Evolutionary conservation across 2,888 invertebrate species (phyloP).

Genomic region (Eucera pruinosa): DNA sequence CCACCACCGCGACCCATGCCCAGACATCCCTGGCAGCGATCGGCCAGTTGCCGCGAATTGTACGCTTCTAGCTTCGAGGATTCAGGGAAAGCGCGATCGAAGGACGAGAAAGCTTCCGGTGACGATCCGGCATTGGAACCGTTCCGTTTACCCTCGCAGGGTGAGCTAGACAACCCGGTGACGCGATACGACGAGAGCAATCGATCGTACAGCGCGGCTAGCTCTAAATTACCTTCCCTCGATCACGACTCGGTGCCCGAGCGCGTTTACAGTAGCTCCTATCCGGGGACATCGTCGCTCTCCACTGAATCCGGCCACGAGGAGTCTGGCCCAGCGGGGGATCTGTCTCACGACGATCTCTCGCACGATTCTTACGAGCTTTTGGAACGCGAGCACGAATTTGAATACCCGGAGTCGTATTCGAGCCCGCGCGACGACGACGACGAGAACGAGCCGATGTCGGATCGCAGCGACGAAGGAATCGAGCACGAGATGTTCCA

Average conservation of each 20-base stretch:
- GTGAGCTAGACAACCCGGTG: constrained; percentile 88
- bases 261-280: constrained; percentile 94
- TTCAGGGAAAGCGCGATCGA: constrained; percentile 88
- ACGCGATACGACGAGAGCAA: constrained; percentile 90
- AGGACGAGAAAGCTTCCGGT: constrained; percentile 70
- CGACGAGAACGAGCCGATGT: constrained; percentile 73
- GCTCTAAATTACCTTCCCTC: constrained; percentile 87
- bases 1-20: constrained; percentile 83
- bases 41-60: constrained; percentile 93
- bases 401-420: constrained; percentile 82
- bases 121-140: constrained; percentile 64
- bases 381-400: constrained; percentile 88
- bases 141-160: constrained; percentile 82
- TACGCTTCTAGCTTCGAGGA: constrained; percentile 91
- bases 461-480: constrained; percentile 82
- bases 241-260: constrained; percentile 89
- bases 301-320: constrained; percentile 87
- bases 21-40: constrained; percentile 89
- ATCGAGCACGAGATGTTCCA: constrained; percentile 91
- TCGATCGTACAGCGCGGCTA: constrained; percentile 87
- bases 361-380: constrained; percentile 95
- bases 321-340: constrained; percentile 88
- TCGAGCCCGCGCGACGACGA: constrained; percentile 79
- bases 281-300: constrained; percentile 91
- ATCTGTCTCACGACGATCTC: constrained; percentile 92